Conservation (phyloP, 2,113 vertebrate genomes). For the Montifringilla adamsi region DNA sequence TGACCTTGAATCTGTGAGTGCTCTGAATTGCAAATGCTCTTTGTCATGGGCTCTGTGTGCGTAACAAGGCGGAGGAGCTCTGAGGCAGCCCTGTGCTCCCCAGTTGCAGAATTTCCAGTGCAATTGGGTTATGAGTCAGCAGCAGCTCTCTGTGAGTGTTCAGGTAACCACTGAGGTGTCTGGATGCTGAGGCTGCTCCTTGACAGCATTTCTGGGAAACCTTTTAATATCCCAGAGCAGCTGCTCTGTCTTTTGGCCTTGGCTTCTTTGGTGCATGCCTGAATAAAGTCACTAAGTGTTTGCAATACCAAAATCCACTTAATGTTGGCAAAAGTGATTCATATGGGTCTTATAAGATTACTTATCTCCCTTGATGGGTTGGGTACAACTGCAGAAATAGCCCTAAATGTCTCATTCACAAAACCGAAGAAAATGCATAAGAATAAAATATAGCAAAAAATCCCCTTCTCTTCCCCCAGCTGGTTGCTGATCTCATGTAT, state of each 20-base stretch:
- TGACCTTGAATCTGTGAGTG: neutral
- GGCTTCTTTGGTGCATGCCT: neutral
- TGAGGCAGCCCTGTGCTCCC: neutral
- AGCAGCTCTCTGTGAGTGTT: neutral
- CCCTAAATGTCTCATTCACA: neutral
- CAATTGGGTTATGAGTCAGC: neutral
- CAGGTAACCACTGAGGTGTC: neutral
- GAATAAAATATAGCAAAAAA: neutral
- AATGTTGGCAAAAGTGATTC: neutral
- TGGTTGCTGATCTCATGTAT: neutral
- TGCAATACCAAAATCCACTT: neutral
- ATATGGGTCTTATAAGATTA: neutral
- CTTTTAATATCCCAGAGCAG: neutral
- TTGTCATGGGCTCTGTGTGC: neutral
- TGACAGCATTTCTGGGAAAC: neutral
- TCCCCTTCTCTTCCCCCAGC: neutral
- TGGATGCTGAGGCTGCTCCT: neutral
- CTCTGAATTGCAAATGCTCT: constrained; percentile 17
- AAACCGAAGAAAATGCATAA: neutral
- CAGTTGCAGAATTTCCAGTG: neutral
- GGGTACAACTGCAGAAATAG: neutral
- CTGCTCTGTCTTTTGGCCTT: neutral
- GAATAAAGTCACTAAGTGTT: neutral
- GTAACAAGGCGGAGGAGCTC: neutral
- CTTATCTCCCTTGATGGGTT: neutral